Evolutionary conservation across 2,888 invertebrate species (phyloP).

Genomic region (Leptinotarsa rubiginosa): DNA sequence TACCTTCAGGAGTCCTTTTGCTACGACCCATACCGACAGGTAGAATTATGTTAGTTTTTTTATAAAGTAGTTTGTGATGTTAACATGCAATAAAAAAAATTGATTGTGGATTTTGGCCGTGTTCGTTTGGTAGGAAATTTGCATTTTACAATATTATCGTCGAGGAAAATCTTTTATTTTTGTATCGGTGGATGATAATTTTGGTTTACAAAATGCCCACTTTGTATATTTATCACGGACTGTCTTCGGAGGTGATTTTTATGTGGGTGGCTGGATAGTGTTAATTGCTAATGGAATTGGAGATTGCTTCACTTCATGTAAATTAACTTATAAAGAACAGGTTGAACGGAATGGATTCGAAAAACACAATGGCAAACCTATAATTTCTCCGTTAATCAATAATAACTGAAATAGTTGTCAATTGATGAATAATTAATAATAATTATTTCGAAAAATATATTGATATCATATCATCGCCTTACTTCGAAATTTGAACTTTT

Average conservation of each 20-base stretch:
- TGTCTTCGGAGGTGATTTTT: slow-evolving; percentile 17
- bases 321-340: not conserved
- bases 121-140: slow-evolving; percentile 61
- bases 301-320: not conserved
- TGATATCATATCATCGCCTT: too few species aligned
- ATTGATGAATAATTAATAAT: too few species aligned
- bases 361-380: not conserved
- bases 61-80: slow-evolving; percentile 63
- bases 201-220: slow-evolving; percentile 26
- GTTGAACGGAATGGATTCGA: not conserved
- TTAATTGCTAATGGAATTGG: slow-evolving; percentile 10
- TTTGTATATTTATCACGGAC: slow-evolving; percentile 19
- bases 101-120: slow-evolving; percentile 55
- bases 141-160: slow-evolving; percentile 60
- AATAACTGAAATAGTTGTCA: too few species aligned
- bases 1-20: slow-evolving; percentile 56
- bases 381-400: too few species aligned
- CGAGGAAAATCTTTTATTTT: slow-evolving; percentile 23
- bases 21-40: slow-evolving; percentile 60
- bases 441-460: too few species aligned
- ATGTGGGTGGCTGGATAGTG: slow-evolving; percentile 4
- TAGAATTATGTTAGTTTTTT: slow-evolving; percentile 58
- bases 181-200: slow-evolving; percentile 27
- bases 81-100: slow-evolving; percentile 64
- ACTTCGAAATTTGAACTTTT: too few species aligned